Base-by-base conservation (phyloP, 2,888 invertebrate genomes). In the Mellilla xanthometata region DNA sequence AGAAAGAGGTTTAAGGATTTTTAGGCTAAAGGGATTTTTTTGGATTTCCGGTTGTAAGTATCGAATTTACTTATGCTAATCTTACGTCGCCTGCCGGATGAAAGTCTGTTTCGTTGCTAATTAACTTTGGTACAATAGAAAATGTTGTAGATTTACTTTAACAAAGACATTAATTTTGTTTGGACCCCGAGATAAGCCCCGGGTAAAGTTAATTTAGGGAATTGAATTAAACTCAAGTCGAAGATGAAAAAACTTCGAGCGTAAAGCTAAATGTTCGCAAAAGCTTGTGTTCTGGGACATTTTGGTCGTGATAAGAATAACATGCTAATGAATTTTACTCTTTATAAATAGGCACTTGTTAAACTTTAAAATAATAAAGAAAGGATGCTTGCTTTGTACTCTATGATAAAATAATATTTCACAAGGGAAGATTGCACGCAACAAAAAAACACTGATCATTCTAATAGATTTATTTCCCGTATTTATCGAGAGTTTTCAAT, bases 51-150 rank as follows among this genome's bases (percentile, higher is more conserved):
- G 46, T 54, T 54, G 60, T 68, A 73, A 72, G 73, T 76, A 76
- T 81, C 72, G 73, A 81, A 82, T 82, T 83, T 82, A 70, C 73
- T 82, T 83, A 84, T 82, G 83, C 72, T 80, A 84, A 84, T 84
- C 68, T 71, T 60, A 80, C 72, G 73, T 76, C 75, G 80, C 83
- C 76, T 80, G 36, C 45, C 76, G 81, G 82, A 81, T 66, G 60
- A 71, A 65, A 75, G 61, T 67, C 72, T 69, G 67, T 74, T 78
- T 69, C 62, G 55, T 48, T 60, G 64, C 65, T 76, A 74, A 76
- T 73, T 70, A 71, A 75, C 65, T 75, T 55, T 43, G 42, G 23
- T 72, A 68, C 64, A 67, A 72, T 63, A 65, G 63, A 62, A 59
- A 62, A 44, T 62, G 52, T 66, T 65, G 60, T 62, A 39, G 55